Conservation (phyloP, 2,113 vertebrate species). For the Notothenia coriiceps region DNA sequence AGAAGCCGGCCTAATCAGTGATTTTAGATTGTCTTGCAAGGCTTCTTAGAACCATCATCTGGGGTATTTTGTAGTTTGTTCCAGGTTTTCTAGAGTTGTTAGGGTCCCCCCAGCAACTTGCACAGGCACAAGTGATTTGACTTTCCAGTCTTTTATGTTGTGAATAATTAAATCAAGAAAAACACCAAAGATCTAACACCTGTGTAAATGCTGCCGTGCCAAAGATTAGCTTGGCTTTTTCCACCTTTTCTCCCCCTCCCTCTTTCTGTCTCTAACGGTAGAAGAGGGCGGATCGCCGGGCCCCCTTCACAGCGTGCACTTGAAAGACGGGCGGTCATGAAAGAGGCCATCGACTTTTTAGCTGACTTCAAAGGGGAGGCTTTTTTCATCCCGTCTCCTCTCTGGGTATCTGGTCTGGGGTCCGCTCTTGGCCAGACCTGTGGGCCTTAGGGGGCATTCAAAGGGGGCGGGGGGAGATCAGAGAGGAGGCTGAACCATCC, state of each 20-base stretch:
- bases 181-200: constrained; percentile 21
- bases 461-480: constrained; percentile 80
- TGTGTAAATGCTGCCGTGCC: constrained; percentile 62
- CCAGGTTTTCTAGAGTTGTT: background rate
- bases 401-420: constrained; percentile 82
- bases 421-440: constrained; percentile 81
- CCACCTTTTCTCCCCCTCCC: constrained; percentile 17
- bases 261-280: constrained; percentile 79
- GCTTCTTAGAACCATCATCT: background rate
- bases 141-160: constrained; percentile 18
- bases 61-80: background rate
- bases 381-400: constrained; percentile 83
- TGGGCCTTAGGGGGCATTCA: constrained; percentile 85
- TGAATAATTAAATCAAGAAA: constrained; percentile 30
- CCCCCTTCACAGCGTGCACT: constrained; percentile 83
- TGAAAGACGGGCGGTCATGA: constrained; percentile 86
- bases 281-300: constrained; percentile 75
- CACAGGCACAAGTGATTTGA: constrained; percentile 16
- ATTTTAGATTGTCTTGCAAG: background rate
- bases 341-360: constrained; percentile 88
- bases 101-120: background rate
- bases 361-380: constrained; percentile 82
- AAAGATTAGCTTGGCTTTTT: constrained; percentile 53
- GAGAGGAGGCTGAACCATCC: constrained; percentile 84
- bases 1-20: background rate